Percentiles rank a stretch among this genome's conserved stretches.
phyloP scores from a whole-genome alignment of 2,888 invertebrate species.

The Chymomyza procnemis region DNA sequence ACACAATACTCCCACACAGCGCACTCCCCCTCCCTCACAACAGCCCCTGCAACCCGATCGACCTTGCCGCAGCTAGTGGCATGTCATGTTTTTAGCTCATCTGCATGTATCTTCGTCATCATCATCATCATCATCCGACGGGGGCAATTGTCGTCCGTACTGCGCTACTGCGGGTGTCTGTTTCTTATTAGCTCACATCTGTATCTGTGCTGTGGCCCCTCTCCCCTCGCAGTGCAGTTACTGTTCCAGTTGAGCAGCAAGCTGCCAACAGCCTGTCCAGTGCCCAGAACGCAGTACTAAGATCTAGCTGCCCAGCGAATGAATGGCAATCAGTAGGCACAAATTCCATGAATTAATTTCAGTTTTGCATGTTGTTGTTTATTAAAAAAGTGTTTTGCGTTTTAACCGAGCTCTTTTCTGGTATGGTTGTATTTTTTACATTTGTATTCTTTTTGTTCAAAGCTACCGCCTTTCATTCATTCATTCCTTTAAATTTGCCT shows the following conservation, averaged over 20 bases:
- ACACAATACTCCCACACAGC: constrained; percentile 9
- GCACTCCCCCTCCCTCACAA: not conserved
- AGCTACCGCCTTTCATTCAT: constrained; percentile 53
- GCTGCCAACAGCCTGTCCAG: not conserved
- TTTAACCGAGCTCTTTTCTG: constrained; percentile 19
- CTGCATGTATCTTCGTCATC: constrained; percentile 70
- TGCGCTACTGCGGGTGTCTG: constrained; percentile 65
- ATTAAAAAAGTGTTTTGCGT: constrained; percentile 67
- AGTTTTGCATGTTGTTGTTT: constrained; percentile 78
- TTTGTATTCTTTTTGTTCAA: constrained; percentile 50
- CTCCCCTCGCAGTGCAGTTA: constrained; percentile 12
- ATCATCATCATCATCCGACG: constrained; percentile 41
- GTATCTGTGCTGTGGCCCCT: not conserved
- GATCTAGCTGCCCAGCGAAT: not conserved
- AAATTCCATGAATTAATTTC: constrained; percentile 78
- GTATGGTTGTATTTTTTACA: not conserved
- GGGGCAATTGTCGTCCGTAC: constrained; percentile 49
- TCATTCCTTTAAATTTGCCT: constrained; percentile 23
- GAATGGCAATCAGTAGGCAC: constrained; percentile 49
- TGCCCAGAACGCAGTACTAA: not conserved
- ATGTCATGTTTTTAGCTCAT: constrained; percentile 48
- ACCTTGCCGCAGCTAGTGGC: constrained; percentile 1
- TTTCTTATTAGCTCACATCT: constrained; percentile 60
- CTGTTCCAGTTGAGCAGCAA: constrained; percentile 13
- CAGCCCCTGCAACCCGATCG: not conserved